Percentiles rank a stretch among this genome's conserved stretches.
Conservation (phyloP, 2,797 vertebrate genomes). For the Myotis pilosus region DNA sequence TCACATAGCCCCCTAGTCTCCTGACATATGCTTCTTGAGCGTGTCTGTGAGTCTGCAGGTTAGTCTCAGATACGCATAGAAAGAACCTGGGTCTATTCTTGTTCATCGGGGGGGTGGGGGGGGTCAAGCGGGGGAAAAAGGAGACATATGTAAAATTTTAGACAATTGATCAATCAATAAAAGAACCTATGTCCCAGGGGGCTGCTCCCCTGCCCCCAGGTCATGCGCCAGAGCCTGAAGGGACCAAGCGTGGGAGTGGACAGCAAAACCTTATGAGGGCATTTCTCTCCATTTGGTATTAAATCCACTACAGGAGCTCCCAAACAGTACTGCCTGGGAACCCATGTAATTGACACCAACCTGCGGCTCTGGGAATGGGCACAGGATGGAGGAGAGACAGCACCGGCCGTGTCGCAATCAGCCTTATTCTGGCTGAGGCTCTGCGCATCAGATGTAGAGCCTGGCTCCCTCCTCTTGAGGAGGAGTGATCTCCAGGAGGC, state of each 20-base stretch:
- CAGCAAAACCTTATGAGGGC: fast-evolving
- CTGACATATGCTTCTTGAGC: neutral
- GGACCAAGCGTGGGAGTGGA: neutral
- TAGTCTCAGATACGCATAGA: neutral
- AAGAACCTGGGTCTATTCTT: neutral
- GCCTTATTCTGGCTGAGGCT: neutral
- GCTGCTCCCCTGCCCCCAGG: neutral
- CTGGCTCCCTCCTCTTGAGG: neutral
- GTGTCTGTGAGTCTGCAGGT: neutral
- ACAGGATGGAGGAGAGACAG: neutral
- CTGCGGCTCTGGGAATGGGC: too few relatives aligned
- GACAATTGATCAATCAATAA: too few relatives aligned
- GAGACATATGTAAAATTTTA: too few relatives aligned
- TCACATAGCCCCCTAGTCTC: neutral
- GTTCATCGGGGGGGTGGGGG: too few relatives aligned
- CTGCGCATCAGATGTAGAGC: fast-evolving
- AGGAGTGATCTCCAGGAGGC: neutral
- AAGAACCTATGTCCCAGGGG: neutral
- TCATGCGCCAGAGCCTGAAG: neutral
- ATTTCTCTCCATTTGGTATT: neutral
- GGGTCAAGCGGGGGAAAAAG: too few relatives aligned
- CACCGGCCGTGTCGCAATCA: neutral
- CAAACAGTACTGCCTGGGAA: neutral
- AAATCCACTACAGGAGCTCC: neutral
- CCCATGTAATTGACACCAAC: neutral